Evolutionary conservation across 1,140 invertebrate species (phyloP).

Genomic region (Pachypeltis micranthus): DNA sequence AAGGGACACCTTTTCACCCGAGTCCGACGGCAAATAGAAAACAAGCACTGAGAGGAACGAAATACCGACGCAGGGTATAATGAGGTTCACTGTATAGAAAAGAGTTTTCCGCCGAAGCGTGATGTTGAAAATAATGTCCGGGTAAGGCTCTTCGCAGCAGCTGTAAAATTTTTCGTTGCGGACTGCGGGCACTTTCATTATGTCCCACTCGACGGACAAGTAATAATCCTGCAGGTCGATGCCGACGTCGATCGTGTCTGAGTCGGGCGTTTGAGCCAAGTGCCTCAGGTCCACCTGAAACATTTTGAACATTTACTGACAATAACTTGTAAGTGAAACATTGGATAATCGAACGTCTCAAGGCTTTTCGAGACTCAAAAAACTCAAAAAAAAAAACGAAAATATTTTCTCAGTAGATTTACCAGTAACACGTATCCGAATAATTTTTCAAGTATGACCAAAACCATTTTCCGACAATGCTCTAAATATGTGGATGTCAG

Average conservation of each 20-base stretch:
- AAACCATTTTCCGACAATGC: too few species aligned
- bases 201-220: conserved; percentile 96
- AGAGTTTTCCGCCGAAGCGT: conserved; percentile 90
- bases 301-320: too few species aligned
- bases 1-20: conserved; percentile 92
- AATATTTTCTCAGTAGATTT: too few species aligned
- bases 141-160: conserved; percentile 77
- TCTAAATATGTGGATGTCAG: too few species aligned
- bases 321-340: too few species aligned
- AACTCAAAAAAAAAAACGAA: too few species aligned
- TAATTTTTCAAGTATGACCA: too few species aligned
- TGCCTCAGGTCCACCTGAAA: conserved; percentile 82
- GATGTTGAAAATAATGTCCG: conserved; percentile 95
- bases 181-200: conserved; percentile 81
- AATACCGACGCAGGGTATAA: conserved; percentile 91
- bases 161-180: conserved; percentile 82
- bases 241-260: conserved; percentile 71
- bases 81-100: conserved; percentile 88
- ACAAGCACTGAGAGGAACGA: conserved; percentile 95
- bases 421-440: too few species aligned
- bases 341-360: too few species aligned
- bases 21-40: conserved; percentile 97
- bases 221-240: conserved; percentile 91
- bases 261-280: conserved; percentile 66
- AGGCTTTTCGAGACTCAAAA: too few species aligned